Base-by-base conservation (phyloP, 37 sponge, comb jelly and placozoan species). In the Axinella damicornis region DNA sequence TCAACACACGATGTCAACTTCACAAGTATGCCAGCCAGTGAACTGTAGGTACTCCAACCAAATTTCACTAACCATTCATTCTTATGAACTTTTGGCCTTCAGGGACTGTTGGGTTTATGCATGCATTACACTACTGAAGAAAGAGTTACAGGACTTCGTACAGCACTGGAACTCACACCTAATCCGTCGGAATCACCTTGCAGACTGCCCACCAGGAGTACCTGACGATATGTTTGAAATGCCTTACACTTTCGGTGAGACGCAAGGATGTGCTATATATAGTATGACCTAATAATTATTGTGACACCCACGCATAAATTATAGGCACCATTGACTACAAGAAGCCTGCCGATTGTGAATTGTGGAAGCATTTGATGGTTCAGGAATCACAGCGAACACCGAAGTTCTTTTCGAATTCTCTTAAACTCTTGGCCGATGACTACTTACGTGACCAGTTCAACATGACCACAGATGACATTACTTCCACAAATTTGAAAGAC, bases 181-280 rank as follows among this genome's bases (percentile, higher is more conserved):
- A 19, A 81, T 88, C 25, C 15, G 82, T 21, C 20, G 35, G 35
- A 88, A 88, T 71, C 24, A 55, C 9, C 24, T 33, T n/a, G 22
- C 67, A 18, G 11, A 21, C 0, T 64, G 41, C 13, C 71, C 82
- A 15, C 20, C 39, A 37, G 88, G 77, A 1, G 57, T 74, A 25
- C 88, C 77, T 5, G 66, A 79, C 57, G 88, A 88, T 18, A 52
- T 88, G 77, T 88, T 69, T 33, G 62, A 77, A 27, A 21, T 78
- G 28, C 79, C 79, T 36, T 20, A 38, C 27, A 28, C 36, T n/a
- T 34, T 67, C 28, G 85, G 85, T 85, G 53, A 41, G 77, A n/a
- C n/a, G n/a, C n/a, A n/a, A n/a, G n/a, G n/a, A n/a, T n/a, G n/a
- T n/a, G n/a, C n/a, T n/a, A n/a, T n/a, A n/a, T n/a, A n/a, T n/a